Percentiles rank a stretch among this genome's conserved stretches.
Conservation (phyloP, 1,140 invertebrate genomes). For the Calephelis nemesis region DNA sequence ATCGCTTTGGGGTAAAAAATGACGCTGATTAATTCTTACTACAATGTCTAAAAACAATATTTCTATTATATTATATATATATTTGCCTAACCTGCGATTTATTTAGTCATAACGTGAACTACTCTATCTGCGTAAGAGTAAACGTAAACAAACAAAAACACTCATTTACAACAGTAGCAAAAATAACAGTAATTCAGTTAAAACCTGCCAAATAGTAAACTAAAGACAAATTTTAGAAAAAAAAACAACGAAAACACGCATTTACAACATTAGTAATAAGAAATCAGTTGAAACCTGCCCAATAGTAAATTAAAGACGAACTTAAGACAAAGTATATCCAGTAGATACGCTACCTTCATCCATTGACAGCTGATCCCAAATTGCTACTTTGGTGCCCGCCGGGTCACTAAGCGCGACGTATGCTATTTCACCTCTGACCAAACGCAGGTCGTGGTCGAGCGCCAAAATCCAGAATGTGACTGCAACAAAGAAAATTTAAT, state of each 20-base stretch:
- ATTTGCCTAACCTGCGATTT: too few species aligned
- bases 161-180: background rate
- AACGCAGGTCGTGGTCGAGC: constrained; percentile 80
- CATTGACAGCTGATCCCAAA: constrained; percentile 82
- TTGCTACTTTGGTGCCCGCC: constrained; percentile 81
- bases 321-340: background rate
- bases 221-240: background rate
- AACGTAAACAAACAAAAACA: background rate
- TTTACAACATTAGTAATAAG: background rate
- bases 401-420: constrained; percentile 81
- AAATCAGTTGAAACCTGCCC: background rate
- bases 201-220: background rate
- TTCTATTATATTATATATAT: too few species aligned
- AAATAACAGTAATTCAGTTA: background rate
- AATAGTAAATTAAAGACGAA: background rate
- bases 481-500: constrained; percentile 62
- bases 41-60: too few species aligned
- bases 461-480: constrained; percentile 83
- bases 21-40: too few species aligned
- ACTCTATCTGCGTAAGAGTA: background rate
- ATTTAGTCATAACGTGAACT: too few species aligned
- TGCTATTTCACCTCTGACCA: constrained; percentile 79
- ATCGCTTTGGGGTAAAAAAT: too few species aligned
- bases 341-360: constrained; percentile 55
- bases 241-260: background rate